These are phyloP conservation scores for Lysiphlebus fabarum DNA, from an alignment of 1,140 invertebrate genomes.

Conservation along the genomic window DNA sequence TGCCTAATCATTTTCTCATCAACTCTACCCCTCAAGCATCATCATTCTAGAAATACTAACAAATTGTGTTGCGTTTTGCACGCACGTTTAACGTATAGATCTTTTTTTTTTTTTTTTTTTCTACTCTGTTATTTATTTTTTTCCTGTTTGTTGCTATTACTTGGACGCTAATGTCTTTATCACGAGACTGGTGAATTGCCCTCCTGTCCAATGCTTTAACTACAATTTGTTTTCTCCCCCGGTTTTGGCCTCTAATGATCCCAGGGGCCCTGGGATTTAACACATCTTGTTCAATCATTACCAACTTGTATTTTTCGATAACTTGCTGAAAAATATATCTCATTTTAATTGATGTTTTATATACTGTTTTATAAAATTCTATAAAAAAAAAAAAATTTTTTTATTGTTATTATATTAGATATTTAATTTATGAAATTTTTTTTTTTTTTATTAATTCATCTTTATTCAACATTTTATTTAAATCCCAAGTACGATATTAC, in stretches of 20 bases:
- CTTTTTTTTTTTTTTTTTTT: neutral
- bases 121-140: slow-evolving; percentile 15
- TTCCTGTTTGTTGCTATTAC: slow-evolving; percentile 15
- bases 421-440: neutral
- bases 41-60: slow-evolving; percentile 15
- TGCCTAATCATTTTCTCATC: slow-evolving; percentile 44
- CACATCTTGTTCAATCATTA: slow-evolving; percentile 17
- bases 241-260: slow-evolving; percentile 24
- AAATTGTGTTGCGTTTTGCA: slow-evolving; percentile 37
- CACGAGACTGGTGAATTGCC: slow-evolving; percentile 29
- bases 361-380: no score
- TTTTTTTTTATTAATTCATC: no score
- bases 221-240: slow-evolving; percentile 23
- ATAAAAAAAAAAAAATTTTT: neutral
- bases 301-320: slow-evolving; percentile 9
- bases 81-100: slow-evolving; percentile 27
- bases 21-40: slow-evolving; percentile 25
- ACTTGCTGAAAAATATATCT: neutral
- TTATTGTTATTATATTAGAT: neutral
- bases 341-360: no score
- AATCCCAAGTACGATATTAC: no score
- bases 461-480: no score
- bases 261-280: slow-evolving; percentile 25
- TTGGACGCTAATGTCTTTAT: slow-evolving; percentile 44
- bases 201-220: neutral